Percentiles rank a stretch among this genome's conserved stretches.
Evolutionary conservation across 1,140 invertebrate species (phyloP).

Genomic region (Bombus consobrinus): DNA sequence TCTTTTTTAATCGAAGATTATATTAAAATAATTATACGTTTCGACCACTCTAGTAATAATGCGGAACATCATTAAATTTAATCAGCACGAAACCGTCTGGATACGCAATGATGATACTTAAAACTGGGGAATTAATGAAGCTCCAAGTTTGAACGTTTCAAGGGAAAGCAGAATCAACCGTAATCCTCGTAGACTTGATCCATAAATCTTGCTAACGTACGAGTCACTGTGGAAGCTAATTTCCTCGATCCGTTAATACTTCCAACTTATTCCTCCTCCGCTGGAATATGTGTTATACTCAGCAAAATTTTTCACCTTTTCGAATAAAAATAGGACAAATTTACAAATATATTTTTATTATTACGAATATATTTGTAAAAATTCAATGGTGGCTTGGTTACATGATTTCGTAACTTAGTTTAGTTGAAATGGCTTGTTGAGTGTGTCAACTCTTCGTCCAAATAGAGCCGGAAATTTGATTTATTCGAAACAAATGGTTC

Average conservation of each 20-base stretch:
- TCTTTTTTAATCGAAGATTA: neutral
- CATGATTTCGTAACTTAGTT: too few relatives aligned
- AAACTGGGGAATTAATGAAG: conserved; percentile 17
- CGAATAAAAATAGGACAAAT: too few relatives aligned
- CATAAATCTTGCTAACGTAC: conserved; percentile 15
- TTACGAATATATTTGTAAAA: too few relatives aligned
- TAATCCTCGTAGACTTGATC: conserved; percentile 6
- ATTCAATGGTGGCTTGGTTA: too few relatives aligned
- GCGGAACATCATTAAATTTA: conserved; percentile 1
- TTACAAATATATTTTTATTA: too few relatives aligned
- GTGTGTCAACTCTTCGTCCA: too few relatives aligned
- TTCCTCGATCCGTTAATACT: neutral
- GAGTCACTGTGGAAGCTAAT: conserved; percentile 8
- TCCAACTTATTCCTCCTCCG: neutral
- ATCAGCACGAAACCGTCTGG: conserved; percentile 8
- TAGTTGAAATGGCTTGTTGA: too few relatives aligned
- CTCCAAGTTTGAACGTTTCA: neutral
- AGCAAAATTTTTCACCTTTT: neutral
- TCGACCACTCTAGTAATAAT: neutral
- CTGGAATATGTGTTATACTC: neutral
- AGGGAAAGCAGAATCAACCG: neutral
- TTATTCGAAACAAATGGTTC: too few relatives aligned
- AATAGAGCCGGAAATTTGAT: too few relatives aligned
- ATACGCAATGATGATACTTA: conserved; percentile 7
- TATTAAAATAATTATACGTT: neutral